Percentiles rank a stretch among this genome's conserved stretches.
Evolutionary conservation across 2,113 vertebrate species (phyloP).

Genomic region (Ictalurus furcatus): DNA sequence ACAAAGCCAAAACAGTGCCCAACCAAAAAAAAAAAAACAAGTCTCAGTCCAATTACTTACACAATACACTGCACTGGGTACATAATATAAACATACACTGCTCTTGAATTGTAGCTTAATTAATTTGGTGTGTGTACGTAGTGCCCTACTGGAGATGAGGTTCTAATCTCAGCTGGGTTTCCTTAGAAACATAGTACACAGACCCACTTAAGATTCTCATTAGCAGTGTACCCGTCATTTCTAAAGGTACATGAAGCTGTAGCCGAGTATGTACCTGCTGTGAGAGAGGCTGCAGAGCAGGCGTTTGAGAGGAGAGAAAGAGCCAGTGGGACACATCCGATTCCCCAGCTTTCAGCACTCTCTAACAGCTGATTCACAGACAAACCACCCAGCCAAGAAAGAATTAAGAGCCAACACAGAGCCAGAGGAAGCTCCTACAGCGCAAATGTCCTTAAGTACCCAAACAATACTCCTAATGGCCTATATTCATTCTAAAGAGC

Average conservation of each 20-base stretch:
- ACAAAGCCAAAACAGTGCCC: background rate
- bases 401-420: background rate
- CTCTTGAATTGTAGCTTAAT: background rate
- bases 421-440: constrained; percentile 20
- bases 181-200: constrained; percentile 26
- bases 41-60: background rate
- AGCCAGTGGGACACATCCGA: constrained; percentile 36
- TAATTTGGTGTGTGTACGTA: background rate
- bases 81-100: constrained; percentile 5
- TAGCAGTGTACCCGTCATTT: constrained; percentile 10
- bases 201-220: constrained; percentile 22
- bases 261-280: constrained; percentile 4
- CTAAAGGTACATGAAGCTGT: background rate
- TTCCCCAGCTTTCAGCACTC: constrained; percentile 4
- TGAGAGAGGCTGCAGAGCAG: constrained; percentile 36
- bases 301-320: background rate
- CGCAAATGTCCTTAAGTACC: constrained; percentile 1
- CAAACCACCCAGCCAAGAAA: background rate
- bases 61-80: background rate
- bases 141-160: background rate
- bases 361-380: constrained; percentile 29
- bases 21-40: background rate
- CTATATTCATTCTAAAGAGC: background rate
- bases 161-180: constrained; percentile 32
- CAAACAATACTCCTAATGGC: constrained; percentile 1